Evolutionary conservation across 2,797 vertebrate genomes (phyloP).

Genomic region (Lophotriccus pileatus): DNA sequence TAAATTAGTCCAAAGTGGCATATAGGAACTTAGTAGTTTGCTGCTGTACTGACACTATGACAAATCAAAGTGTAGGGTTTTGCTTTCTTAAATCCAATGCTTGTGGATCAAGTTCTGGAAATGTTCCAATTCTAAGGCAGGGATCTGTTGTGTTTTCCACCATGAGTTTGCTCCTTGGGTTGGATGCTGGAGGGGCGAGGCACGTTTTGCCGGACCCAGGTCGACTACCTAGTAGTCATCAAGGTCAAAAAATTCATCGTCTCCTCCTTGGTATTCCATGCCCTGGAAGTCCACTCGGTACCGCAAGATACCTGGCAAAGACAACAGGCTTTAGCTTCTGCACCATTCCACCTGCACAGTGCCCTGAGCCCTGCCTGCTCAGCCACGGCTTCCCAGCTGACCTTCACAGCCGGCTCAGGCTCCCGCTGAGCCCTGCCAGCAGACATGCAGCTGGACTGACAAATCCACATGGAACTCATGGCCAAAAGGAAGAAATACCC

Average conservation of each 20-base stretch:
- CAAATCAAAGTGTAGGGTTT: conserved; percentile 81
- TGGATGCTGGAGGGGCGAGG: conserved; percentile 86
- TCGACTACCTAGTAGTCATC: conserved; percentile 99
- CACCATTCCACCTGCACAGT: not conserved
- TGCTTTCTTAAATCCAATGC: conserved; percentile 79
- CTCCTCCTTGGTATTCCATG: conserved; percentile 99
- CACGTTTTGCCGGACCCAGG: conserved; percentile 83
- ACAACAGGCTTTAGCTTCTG: conserved; percentile 35
- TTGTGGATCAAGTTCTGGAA: conserved; percentile 82
- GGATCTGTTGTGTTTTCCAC: conserved; percentile 85
- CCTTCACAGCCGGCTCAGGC: not conserved
- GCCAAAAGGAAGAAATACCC: not conserved
- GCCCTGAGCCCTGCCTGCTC: not conserved
- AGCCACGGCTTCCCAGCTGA: accelerated
- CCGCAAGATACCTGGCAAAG: conserved; percentile 91
- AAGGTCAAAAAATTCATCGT: conserved; percentile 99
- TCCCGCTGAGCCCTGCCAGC: not conserved
- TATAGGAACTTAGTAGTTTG: conserved; percentile 82
- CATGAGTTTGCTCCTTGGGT: conserved; percentile 83
- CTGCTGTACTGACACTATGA: conserved; percentile 87
- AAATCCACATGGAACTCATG: accelerated
- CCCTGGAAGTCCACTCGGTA: conserved; percentile 99
- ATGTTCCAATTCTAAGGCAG: conserved; percentile 87
- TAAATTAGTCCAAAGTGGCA: conserved; percentile 84
- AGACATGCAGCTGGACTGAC: accelerated